Conservation (phyloP, 1,140 invertebrate species). For the Babylonia areolata region DNA sequence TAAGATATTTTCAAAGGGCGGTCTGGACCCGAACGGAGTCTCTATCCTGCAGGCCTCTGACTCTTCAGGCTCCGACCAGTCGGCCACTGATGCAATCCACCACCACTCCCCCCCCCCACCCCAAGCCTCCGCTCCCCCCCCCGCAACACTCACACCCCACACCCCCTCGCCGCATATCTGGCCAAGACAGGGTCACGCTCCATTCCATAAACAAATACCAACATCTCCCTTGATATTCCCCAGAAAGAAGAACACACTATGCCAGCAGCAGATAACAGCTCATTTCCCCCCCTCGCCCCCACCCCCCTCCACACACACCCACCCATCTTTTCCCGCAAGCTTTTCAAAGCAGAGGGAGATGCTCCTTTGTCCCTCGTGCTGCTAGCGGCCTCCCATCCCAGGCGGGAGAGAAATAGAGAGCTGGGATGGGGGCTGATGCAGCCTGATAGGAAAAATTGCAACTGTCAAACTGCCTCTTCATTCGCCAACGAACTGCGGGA, state of each 20-base stretch:
- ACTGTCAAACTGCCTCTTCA: constrained; percentile 26
- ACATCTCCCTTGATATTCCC: background rate
- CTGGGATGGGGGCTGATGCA: background rate
- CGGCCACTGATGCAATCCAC: background rate
- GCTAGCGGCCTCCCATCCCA: background rate
- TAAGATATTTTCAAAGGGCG: too few relatives aligned
- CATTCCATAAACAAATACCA: background rate
- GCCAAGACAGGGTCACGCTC: background rate
- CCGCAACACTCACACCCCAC: too few relatives aligned
- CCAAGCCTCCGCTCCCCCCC: too few relatives aligned
- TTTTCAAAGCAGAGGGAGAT: background rate
- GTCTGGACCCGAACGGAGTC: too few relatives aligned
- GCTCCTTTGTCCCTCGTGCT: too few relatives aligned
- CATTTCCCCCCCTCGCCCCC: background rate
- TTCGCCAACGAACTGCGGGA: constrained; percentile 26
- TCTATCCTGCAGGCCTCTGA: background rate
- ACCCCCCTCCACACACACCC: background rate
- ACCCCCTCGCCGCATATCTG: too few relatives aligned
- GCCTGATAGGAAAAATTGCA: constrained; percentile 32
- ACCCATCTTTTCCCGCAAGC: background rate
- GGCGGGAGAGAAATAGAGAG: too few relatives aligned
- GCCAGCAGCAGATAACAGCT: background rate
- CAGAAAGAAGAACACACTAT: background rate
- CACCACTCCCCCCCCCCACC: too few relatives aligned
- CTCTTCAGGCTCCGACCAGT: background rate